phyloP scores from a whole-genome alignment of 2,888 invertebrate genomes.

The Pristionchus mayeri region DNA sequence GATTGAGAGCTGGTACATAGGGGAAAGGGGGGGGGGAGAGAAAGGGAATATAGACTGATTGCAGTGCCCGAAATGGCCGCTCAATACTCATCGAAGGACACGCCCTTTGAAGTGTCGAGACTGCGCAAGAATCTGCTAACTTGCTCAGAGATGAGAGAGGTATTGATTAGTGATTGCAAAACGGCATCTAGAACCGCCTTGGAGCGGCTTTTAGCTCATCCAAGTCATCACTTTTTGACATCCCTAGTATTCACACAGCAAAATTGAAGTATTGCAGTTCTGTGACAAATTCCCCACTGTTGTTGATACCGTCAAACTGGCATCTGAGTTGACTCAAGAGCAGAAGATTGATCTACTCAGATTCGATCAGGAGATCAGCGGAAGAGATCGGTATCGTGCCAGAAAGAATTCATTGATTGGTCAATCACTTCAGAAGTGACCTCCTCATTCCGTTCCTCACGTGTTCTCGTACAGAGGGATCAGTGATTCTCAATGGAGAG shows the following conservation, averaged over 20 bases:
- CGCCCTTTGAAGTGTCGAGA: not conserved
- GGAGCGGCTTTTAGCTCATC: too few relatives aligned
- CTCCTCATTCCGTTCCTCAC: not conserved
- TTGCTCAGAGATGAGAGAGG: not conserved
- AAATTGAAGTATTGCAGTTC: not conserved
- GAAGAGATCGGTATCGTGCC: not conserved
- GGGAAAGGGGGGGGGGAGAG: too few relatives aligned
- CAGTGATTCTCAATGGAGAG: not conserved
- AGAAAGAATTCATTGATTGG: not conserved
- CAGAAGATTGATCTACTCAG: not conserved
- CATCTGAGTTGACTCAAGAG: not conserved
- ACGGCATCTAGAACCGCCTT: too few relatives aligned
- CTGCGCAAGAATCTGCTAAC: not conserved
- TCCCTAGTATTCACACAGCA: too few relatives aligned
- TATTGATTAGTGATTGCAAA: not conserved
- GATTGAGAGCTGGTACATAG: not conserved
- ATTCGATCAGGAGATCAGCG: not conserved
- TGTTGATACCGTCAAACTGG: not conserved
- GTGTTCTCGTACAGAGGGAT: not conserved
- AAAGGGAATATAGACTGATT: too few relatives aligned
- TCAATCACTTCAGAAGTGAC: not conserved
- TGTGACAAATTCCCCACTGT: not conserved
- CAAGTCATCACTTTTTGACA: too few relatives aligned
- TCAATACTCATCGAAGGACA: not conserved
- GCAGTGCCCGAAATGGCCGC: not conserved